Percentiles rank a stretch among this genome's conserved stretches.
phyloP scores from a whole-genome alignment of 2,113 vertebrate species.

The Arothron firmamentum region DNA sequence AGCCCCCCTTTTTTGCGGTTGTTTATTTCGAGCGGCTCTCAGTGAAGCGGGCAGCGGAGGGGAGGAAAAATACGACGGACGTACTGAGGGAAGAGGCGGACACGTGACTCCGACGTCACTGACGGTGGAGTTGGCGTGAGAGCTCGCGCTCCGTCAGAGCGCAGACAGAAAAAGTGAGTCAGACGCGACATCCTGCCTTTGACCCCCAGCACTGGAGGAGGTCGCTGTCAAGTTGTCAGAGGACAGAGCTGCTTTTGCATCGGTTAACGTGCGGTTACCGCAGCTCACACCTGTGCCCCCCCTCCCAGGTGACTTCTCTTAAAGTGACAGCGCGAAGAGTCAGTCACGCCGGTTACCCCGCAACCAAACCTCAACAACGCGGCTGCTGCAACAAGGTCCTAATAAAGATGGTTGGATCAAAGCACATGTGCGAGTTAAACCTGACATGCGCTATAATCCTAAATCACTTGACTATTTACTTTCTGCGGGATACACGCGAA shows the following conservation, averaged over 20 bases:
- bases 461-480: too few relatives aligned
- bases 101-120: slow-evolving; percentile 78
- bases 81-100: slow-evolving; percentile 70
- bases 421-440: too few relatives aligned
- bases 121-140: slow-evolving; percentile 72
- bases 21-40: slow-evolving; percentile 70
- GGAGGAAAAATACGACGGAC: slow-evolving; percentile 75
- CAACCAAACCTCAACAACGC: too few relatives aligned
- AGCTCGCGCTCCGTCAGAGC: slow-evolving; percentile 46
- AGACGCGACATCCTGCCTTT: slow-evolving; percentile 18
- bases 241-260: not conserved
- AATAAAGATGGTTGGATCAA: too few relatives aligned
- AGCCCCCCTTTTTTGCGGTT: slow-evolving; percentile 46
- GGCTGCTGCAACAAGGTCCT: not conserved
- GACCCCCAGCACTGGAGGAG: not conserved
- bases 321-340: slow-evolving; percentile 44
- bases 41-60: slow-evolving; percentile 49
- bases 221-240: not conserved
- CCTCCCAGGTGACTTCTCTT: slow-evolving; percentile 62
- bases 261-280: slow-evolving; percentile 7
- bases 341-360: not conserved
- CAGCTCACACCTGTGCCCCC: slow-evolving; percentile 52
- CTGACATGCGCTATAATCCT: too few relatives aligned
- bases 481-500: too few relatives aligned
- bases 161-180: slow-evolving; percentile 33